phyloP scores from a whole-genome alignment of 2,888 invertebrate species.

The Teleogryllus oceanicus region DNA sequence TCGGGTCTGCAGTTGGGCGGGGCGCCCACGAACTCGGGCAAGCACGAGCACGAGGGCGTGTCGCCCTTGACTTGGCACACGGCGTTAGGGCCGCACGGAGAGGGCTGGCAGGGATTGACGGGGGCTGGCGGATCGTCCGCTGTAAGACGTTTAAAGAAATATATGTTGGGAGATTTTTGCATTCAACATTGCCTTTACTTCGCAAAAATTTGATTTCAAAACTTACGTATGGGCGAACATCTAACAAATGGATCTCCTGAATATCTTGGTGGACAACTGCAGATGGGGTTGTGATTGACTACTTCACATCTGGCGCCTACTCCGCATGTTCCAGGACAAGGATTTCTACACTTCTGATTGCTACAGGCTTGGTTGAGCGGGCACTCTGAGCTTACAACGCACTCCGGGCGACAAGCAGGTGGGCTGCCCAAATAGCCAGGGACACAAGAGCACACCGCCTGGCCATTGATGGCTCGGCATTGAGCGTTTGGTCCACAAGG shows the following conservation, averaged over 20 bases:
- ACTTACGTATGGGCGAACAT: slow-evolving; percentile 45
- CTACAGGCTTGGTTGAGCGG: slow-evolving; percentile 69
- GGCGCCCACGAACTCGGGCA: slow-evolving; percentile 46
- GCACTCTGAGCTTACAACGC: slow-evolving; percentile 73
- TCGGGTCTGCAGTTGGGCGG: slow-evolving; percentile 65
- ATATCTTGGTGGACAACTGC: slow-evolving; percentile 65
- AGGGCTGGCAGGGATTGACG: slow-evolving; percentile 57
- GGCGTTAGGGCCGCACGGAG: slow-evolving; percentile 68
- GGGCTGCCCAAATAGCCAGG: slow-evolving; percentile 70
- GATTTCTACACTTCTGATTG: slow-evolving; percentile 75
- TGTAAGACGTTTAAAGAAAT: neutral
- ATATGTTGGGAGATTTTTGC: neutral
- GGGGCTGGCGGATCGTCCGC: slow-evolving; percentile 38
- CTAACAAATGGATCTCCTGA: slow-evolving; percentile 55
- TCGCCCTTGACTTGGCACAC: slow-evolving; percentile 53
- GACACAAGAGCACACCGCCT: slow-evolving; percentile 73
- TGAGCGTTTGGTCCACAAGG: slow-evolving; percentile 75
- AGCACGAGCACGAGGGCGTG: slow-evolving; percentile 46
- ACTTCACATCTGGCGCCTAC: slow-evolving; percentile 66
- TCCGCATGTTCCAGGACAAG: slow-evolving; percentile 77
- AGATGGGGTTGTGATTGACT: slow-evolving; percentile 74
- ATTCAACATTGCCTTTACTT: slow-evolving; percentile 44
- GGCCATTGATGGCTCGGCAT: slow-evolving; percentile 65
- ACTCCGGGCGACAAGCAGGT: slow-evolving; percentile 74
- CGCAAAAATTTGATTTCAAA: neutral